phyloP scores from a whole-genome alignment of 2,113 vertebrate genomes.

The Thermophis baileyi region DNA sequence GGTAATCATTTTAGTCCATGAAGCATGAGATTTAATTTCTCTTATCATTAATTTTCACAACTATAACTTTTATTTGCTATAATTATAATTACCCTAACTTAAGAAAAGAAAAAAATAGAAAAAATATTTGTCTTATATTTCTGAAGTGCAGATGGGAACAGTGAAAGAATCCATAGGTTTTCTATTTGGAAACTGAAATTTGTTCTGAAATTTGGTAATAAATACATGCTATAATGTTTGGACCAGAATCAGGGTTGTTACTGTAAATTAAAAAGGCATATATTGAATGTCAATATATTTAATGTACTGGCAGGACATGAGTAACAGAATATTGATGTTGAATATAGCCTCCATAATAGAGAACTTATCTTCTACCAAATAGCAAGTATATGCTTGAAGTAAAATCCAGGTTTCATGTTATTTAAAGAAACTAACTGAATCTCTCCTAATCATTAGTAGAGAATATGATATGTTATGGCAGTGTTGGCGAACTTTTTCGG shows the following conservation, averaged over 20 bases:
- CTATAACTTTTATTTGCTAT: constrained; percentile 13
- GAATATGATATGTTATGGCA: too few relatives aligned
- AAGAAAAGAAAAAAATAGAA: not conserved
- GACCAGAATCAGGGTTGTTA: not conserved
- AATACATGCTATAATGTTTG: not conserved
- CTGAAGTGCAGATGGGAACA: not conserved
- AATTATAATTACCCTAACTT: not conserved
- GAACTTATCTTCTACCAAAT: too few relatives aligned
- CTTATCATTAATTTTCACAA: constrained; percentile 18
- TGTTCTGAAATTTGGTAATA: not conserved
- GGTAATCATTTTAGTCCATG: constrained; percentile 27
- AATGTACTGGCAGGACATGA: too few relatives aligned
- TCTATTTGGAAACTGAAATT: not conserved
- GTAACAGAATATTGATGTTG: too few relatives aligned
- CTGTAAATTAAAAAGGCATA: not conserved
- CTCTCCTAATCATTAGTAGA: too few relatives aligned
- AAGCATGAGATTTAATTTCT: constrained; percentile 30
- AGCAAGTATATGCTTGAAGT: too few relatives aligned
- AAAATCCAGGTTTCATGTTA: too few relatives aligned
- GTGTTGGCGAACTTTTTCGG: too few relatives aligned
- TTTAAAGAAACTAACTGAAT: too few relatives aligned
- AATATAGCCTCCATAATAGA: too few relatives aligned
- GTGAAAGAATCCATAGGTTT: not conserved
- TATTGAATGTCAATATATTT: not conserved
- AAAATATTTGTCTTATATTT: not conserved